Base-by-base conservation (phyloP, 2,888 invertebrate species). In the Platycheirus albimanus region DNA sequence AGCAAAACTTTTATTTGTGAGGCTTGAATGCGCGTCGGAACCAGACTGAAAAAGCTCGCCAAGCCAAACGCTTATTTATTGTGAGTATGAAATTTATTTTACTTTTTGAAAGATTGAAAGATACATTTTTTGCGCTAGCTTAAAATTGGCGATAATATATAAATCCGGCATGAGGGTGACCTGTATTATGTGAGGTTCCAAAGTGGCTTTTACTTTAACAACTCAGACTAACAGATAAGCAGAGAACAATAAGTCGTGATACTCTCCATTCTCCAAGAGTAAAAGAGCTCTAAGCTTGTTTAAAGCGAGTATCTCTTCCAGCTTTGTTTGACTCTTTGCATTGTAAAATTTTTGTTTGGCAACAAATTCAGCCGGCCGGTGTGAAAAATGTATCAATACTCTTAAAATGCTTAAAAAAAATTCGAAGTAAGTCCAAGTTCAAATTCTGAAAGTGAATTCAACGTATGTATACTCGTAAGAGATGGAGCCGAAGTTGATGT, bases 11-110 rank as follows among this genome's bases (percentile, higher is more conserved):
- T 70, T 71, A 19, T 58, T 45, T 17, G 67, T 74, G 69, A 78
- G 69, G 49, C 51, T 78, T 64, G 63, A 83, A 67, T 64, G 78
- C 78, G 69, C 83, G 83, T 74, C 69, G 63, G 52, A 83, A 64
- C 56, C 78, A 83, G 67, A 83, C 83, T 83, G 69, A 78, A 83
- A 83, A 83, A 83, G 83, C 83, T 83, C 38, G 8, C 74, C 36
- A 13, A 20, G 33, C 36, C 41, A 64, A 58, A 56, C 51, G 64
- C 72, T 77, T 83, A 78, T 83, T 78, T 83, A 83, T 78, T 74
- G 56, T 43, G 30, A 54, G 66, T 63, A 56, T 8, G 38, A 7
- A 4, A 6, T 13, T 45, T 7, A n/a, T n/a, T 19, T 45, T 36
- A 8, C n/a, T n/a, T 36, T 36, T 36, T 36, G 36, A 24, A 24